Conservation (phyloP, 2,888 invertebrate species). For the Cylloceria caligata region DNA sequence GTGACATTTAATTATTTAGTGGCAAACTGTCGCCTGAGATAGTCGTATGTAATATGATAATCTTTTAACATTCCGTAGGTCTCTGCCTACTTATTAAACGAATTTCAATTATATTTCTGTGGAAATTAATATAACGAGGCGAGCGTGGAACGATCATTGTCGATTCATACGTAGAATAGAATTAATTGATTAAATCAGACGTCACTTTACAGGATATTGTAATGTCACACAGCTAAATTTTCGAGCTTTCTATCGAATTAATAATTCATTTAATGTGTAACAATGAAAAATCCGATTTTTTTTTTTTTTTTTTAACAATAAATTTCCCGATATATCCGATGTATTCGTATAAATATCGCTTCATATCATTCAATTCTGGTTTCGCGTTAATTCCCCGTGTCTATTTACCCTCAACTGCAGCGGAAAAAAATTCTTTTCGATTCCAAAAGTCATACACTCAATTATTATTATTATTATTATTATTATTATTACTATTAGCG, state of each 20-base stretch:
- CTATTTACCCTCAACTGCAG: constrained; percentile 53
- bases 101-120: constrained; percentile 16
- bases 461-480: neutral
- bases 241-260: neutral
- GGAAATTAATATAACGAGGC: constrained; percentile 11
- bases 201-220: neutral
- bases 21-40: constrained; percentile 22
- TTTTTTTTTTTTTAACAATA: neutral
- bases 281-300: neutral
- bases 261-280: neutral
- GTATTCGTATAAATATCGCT: constrained; percentile 11
- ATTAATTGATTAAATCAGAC: constrained; percentile 51
- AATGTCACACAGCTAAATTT: neutral
- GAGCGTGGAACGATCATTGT: constrained; percentile 12
- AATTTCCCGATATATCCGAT: neutral
- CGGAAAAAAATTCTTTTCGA: constrained; percentile 37
- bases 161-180: constrained; percentile 37
- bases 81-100: too few relatives aligned
- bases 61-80: too few relatives aligned
- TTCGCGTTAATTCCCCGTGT: constrained; percentile 34
- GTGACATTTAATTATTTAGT: constrained; percentile 1
- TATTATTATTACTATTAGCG: too few relatives aligned
- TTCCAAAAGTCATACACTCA: constrained; percentile 16
- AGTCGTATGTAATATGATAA: constrained; percentile 16
- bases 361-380: constrained; percentile 54